Conservation (phyloP, 30 jellyfish, hydroid and myxozoan genomes). For the Aurelia aurita region DNA sequence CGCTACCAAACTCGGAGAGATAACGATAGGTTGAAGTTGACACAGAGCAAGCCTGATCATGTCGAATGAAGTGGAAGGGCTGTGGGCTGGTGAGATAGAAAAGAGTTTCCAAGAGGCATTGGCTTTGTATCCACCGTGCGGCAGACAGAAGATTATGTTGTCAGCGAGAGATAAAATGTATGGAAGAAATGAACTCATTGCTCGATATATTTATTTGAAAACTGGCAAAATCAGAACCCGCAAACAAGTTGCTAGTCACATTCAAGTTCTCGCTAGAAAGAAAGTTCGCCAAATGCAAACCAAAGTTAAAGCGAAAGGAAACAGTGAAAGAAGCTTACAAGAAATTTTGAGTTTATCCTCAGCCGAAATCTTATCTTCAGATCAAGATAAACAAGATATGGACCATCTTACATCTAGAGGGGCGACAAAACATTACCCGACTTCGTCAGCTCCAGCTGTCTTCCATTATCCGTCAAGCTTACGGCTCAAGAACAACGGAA, state of each 20-base stretch:
- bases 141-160: constrained; percentile 97
- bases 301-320: constrained; percentile 53
- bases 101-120: constrained; percentile 97
- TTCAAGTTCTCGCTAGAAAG: constrained; percentile 97
- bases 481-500: constrained; percentile 37
- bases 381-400: constrained; percentile 34
- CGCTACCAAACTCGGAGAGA: no score
- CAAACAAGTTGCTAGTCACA: constrained; percentile 99
- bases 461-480: constrained; percentile 61
- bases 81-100: constrained; percentile 98
- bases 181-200: constrained; percentile 96
- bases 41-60: not conserved
- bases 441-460: constrained; percentile 41
- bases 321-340: constrained; percentile 37
- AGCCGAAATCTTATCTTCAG: constrained; percentile 75
- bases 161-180: constrained; percentile 99
- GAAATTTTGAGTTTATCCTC: constrained; percentile 72
- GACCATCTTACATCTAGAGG: not conserved
- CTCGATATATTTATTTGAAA: constrained; percentile 85
- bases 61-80: constrained; percentile 89
- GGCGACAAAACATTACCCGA: constrained; percentile 7
- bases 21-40: no score
- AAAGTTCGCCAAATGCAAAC: constrained; percentile 84
- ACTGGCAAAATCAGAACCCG: constrained; percentile 97
- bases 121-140: constrained; percentile 97